A percentile compares a stretch with the other conserved stretches of the same genome.
Evolutionary conservation across 2,113 vertebrate species (phyloP).

Genomic region (Mesitornis unicolor): DNA sequence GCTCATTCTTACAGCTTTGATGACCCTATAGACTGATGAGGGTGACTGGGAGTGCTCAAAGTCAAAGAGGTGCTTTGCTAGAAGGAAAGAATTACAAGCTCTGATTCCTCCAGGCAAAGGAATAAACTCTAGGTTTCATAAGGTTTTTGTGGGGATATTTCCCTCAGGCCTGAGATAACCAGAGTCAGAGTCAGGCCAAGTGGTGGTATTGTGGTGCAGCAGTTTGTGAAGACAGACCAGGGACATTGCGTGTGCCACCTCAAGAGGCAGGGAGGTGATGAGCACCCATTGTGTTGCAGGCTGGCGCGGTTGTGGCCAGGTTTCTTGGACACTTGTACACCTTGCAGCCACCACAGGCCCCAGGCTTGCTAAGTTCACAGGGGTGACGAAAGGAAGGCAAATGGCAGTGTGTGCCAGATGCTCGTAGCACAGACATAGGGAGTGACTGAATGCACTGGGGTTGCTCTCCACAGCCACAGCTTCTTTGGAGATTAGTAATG

Average conservation of each 20-base stretch:
- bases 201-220: background rate
- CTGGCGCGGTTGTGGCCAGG: background rate
- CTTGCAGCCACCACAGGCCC: too few species aligned
- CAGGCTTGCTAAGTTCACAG: background rate
- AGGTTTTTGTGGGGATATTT: background rate
- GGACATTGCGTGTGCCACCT: rapidly evolving
- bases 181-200: background rate
- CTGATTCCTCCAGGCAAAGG: background rate
- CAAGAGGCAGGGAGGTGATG: background rate
- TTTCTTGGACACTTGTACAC: background rate
- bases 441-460: background rate
- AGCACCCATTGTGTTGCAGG: rapidly evolving
- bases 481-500: background rate
- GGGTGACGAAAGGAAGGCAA: background rate
- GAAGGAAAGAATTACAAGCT: too few species aligned
- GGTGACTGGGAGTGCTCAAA: background rate
- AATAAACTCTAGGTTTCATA: background rate
- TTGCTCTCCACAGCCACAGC: background rate
- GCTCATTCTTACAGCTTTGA: background rate
- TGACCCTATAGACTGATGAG: background rate
- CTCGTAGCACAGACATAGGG: background rate
- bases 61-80: background rate
- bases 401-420: rapidly evolving
- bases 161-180: background rate
- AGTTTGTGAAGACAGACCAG: background rate